These are phyloP conservation scores for Chesias legatella DNA, from an alignment of 2,888 invertebrate genomes.

Conservation along the genomic window DNA sequence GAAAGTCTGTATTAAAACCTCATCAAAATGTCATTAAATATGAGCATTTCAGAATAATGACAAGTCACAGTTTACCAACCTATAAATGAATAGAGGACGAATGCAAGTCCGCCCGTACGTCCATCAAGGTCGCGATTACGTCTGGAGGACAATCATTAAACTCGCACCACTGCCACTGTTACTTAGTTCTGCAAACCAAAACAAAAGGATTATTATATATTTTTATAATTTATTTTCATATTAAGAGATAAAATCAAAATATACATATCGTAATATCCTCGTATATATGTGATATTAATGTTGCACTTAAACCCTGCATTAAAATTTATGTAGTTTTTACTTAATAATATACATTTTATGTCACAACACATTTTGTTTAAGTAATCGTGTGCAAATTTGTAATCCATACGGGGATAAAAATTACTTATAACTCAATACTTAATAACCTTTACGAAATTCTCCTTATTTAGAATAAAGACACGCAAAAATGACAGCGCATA, in stretches of 20 bases:
- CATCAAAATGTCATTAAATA: background rate
- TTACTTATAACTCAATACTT: no score
- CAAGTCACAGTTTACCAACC: constrained; percentile 13
- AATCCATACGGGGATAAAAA: no score
- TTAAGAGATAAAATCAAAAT: no score
- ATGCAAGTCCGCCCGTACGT: constrained; percentile 30
- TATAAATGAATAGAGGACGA: constrained; percentile 28
- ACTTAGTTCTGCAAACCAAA: constrained; percentile 34
- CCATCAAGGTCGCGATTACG: constrained; percentile 41
- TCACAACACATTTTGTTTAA: no score
- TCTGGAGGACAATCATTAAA: constrained; percentile 46
- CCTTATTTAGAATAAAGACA: background rate
- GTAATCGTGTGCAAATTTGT: no score
- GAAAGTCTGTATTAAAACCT: constrained; percentile 10
- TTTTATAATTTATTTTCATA: no score
- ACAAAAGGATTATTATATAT: constrained; percentile 29
- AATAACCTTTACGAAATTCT: no score
- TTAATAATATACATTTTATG: no score
- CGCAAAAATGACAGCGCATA: constrained; percentile 4
- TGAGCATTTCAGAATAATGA: constrained; percentile 10
- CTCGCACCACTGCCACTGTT: constrained; percentile 22
- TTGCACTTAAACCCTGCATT: no score
- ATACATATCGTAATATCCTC: no score
- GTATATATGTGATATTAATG: no score
- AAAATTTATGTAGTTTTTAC: no score